phyloP scores from a whole-genome alignment of 1,140 invertebrate genomes.

The Epicauta chinensis region DNA sequence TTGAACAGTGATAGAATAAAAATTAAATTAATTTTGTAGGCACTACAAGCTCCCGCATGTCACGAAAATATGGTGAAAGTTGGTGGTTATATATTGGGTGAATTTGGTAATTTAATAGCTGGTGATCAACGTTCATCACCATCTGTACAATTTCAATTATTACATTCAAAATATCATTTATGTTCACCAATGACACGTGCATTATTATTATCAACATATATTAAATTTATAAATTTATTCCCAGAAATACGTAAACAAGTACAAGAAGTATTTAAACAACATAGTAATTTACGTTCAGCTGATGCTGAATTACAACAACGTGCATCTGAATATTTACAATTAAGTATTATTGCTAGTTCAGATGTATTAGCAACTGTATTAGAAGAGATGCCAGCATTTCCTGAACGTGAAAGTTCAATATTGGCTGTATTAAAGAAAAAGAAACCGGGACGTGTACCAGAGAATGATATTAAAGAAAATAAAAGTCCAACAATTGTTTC shows the following conservation, averaged over 20 bases:
- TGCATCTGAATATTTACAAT: constrained; percentile 94
- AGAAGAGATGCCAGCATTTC: constrained; percentile 99
- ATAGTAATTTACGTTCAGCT: constrained; percentile 93
- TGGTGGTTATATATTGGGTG: constrained; percentile 97
- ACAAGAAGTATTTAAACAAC: constrained; percentile 92
- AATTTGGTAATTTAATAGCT: constrained; percentile 99
- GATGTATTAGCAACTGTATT: constrained; percentile 98
- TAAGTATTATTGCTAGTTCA: constrained; percentile 92
- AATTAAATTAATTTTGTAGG: constrained; percentile 44
- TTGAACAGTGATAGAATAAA: neutral
- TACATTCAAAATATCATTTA: constrained; percentile 98
- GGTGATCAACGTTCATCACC: constrained; percentile 96
- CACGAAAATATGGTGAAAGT: constrained; percentile 99
- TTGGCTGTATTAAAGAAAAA: constrained; percentile 97
- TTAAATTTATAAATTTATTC: constrained; percentile 99
- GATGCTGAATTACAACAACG: constrained; percentile 98
- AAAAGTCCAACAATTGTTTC: constrained; percentile 67
- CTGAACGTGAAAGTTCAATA: constrained; percentile 97
- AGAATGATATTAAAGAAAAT: constrained; percentile 72
- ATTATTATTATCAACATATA: constrained; percentile 94
- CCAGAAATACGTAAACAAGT: constrained; percentile 96
- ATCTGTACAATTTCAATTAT: constrained; percentile 89
- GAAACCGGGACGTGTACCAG: constrained; percentile 85
- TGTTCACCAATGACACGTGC: constrained; percentile 96
- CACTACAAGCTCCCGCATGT: constrained; percentile 95